A percentile compares a stretch with the other conserved stretches of the same genome.
Conservation (phyloP, 2,113 vertebrate species). For the Callipepla squamata region DNA sequence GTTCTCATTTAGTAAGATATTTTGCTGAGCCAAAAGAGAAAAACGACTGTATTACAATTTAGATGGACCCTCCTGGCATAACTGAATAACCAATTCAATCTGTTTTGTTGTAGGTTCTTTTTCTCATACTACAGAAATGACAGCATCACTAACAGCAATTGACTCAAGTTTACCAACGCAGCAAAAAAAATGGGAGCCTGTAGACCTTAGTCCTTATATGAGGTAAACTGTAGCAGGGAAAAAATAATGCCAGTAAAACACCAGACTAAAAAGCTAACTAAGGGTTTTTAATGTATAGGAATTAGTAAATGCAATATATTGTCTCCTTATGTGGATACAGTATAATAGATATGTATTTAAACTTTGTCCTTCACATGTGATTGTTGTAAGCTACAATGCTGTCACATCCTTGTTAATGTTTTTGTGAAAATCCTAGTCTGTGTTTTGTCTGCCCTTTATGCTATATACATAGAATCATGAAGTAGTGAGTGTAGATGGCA, state of each 20-base stretch:
- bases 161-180: neutral
- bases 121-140: neutral
- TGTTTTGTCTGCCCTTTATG: neutral
- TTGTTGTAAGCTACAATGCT: neutral
- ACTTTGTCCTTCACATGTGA: neutral
- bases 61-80: neutral
- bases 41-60: neutral
- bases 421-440: neutral
- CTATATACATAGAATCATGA: neutral
- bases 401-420: neutral
- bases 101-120: neutral
- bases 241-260: neutral
- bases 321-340: neutral
- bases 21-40: neutral
- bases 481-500: neutral
- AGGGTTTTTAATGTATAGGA: neutral
- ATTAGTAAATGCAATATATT: neutral
- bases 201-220: conserved; percentile 71
- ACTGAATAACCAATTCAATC: neutral
- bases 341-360: neutral
- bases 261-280: neutral
- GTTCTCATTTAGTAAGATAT: neutral
- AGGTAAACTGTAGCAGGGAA: conserved; percentile 67
- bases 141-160: neutral
- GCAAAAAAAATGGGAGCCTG: conserved; percentile 57